Evolutionary conservation across 2,888 invertebrate genomes (phyloP).

Genomic region (Sinopyrophorus schimmeli): DNA sequence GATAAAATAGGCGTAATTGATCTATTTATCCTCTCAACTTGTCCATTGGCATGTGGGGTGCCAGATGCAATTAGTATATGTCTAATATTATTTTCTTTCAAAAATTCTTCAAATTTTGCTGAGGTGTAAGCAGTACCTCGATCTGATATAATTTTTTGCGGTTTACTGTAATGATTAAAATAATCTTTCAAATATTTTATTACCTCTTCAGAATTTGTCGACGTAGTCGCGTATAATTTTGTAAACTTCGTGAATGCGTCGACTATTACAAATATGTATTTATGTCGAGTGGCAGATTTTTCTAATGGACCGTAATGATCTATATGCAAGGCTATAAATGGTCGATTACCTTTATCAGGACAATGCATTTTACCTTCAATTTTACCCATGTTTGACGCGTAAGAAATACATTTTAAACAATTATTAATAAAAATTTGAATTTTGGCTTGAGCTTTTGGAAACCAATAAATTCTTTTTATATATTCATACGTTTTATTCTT

Average conservation of each 20-base stretch:
- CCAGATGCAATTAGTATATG: conserved; percentile 39
- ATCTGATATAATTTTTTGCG: conserved; percentile 36
- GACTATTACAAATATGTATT: conserved; percentile 7
- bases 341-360: conserved; percentile 4
- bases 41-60: conserved; percentile 42
- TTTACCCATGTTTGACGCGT: not conserved
- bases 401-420: conserved; percentile 15
- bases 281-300: not conserved
- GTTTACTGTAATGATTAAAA: conserved; percentile 34
- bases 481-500: not conserved
- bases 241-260: no score
- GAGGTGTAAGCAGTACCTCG: conserved; percentile 42
- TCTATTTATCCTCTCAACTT: conserved; percentile 40
- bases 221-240: no score
- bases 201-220: not conserved
- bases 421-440: conserved; percentile 4
- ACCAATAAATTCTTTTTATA: conserved; percentile 12
- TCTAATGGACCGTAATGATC: conserved; percentile 13
- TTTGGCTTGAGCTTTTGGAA: conserved; percentile 2
- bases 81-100: conserved; percentile 30
- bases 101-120: conserved; percentile 35
- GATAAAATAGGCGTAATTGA: conserved; percentile 37
- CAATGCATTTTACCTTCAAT: conserved; percentile 6
- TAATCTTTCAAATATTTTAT: not conserved
- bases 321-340: conserved; percentile 2